Percentiles rank a stretch among this genome's conserved stretches.
phyloP scores from a whole-genome alignment of 2,888 invertebrate species.

The Prenolepis imparis region DNA sequence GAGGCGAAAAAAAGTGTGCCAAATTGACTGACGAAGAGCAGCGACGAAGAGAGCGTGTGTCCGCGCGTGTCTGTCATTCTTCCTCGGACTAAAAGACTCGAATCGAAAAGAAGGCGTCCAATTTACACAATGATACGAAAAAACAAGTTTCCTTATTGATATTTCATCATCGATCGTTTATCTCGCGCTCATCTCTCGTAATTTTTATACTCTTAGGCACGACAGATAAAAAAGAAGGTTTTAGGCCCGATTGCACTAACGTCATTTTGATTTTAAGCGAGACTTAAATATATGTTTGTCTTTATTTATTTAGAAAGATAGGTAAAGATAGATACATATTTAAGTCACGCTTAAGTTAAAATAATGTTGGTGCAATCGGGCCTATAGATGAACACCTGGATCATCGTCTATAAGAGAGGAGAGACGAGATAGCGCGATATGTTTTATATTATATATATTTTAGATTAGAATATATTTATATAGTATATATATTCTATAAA shows the following conservation, averaged over 20 bases:
- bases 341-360: too few relatives aligned
- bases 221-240: slow-evolving; percentile 59
- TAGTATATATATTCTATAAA: too few relatives aligned
- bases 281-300: too few relatives aligned
- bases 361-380: too few relatives aligned
- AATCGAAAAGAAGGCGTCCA: neutral
- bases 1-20: slow-evolving; percentile 58
- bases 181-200: too few relatives aligned
- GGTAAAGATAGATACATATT: too few relatives aligned
- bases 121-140: slow-evolving; percentile 8
- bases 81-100: neutral
- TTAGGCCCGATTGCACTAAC: too few relatives aligned
- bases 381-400: too few relatives aligned
- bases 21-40: slow-evolving; percentile 58
- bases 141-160: neutral
- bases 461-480: too few relatives aligned
- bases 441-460: too few relatives aligned
- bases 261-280: too few relatives aligned
- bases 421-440: neutral
- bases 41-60: slow-evolving; percentile 54
- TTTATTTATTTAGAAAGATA: too few relatives aligned
- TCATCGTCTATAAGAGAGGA: neutral
- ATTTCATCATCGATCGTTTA: neutral
- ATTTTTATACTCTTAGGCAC: neutral
- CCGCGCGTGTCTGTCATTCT: slow-evolving; percentile 11